Evolutionary conservation across 2,113 vertebrate genomes (phyloP).

Genomic region (Salminus brasiliensis): DNA sequence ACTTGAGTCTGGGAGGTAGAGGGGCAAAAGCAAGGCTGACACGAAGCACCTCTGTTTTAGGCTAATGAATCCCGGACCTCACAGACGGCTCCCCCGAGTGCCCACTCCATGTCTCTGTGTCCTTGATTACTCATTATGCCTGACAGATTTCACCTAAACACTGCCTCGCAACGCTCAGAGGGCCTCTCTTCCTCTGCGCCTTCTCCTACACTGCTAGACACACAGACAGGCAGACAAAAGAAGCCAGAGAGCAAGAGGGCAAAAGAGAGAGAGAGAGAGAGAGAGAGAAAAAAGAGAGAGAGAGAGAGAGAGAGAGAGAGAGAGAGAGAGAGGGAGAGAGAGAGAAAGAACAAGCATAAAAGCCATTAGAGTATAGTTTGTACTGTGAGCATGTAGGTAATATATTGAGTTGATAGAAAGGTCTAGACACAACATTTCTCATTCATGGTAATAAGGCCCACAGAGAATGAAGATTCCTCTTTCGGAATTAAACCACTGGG

Average conservation of each 20-base stretch:
- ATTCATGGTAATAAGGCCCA: conserved; percentile 64
- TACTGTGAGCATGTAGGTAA: conserved; percentile 45
- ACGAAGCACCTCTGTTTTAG: conserved; percentile 76
- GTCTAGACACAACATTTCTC: conserved; percentile 47
- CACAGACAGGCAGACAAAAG: conserved; percentile 2
- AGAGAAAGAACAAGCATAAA: background rate
- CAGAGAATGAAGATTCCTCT: conserved; percentile 28
- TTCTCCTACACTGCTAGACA: conserved; percentile 45
- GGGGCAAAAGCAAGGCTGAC: conserved; percentile 46
- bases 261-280: too few relatives aligned
- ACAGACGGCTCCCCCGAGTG: conserved; percentile 67
- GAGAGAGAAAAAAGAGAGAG: too few relatives aligned
- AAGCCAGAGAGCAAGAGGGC: too few relatives aligned
- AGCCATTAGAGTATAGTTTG: conserved; percentile 48
- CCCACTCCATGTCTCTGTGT: conserved; percentile 77
- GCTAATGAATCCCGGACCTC: conserved; percentile 76
- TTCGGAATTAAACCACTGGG: background rate
- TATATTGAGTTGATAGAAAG: conserved; percentile 53
- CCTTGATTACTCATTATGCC: conserved; percentile 81
- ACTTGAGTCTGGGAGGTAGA: background rate
- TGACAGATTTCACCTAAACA: conserved; percentile 76
- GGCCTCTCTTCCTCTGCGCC: conserved; percentile 65
- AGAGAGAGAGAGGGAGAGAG: background rate
- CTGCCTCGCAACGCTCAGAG: conserved; percentile 57
- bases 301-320: background rate